Evolutionary conservation across 1,140 invertebrate genomes (phyloP).

Genomic region (Diabrotica undecimpunctata): DNA sequence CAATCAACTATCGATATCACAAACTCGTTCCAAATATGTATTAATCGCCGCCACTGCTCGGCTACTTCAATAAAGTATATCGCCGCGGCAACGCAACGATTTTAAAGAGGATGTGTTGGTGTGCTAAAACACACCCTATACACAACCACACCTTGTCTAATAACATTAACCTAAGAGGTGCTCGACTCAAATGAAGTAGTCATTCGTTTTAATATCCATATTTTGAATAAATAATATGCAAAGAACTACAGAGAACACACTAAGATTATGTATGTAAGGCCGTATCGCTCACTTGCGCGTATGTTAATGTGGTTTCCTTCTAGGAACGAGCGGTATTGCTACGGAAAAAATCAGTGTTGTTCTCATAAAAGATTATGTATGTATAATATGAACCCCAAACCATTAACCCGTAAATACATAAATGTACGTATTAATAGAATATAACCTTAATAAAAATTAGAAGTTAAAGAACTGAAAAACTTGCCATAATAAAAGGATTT

Average conservation of each 20-base stretch:
- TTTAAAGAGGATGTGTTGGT: background rate
- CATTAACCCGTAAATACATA: no score
- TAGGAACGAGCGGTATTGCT: background rate
- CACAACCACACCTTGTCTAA: conserved; percentile 1
- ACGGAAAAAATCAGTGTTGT: no score
- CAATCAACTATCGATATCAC: no score
- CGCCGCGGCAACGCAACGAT: background rate
- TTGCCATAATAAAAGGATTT: no score
- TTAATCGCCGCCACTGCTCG: background rate
- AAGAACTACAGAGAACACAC: background rate
- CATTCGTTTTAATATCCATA: background rate
- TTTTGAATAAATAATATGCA: background rate
- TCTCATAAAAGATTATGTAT: no score
- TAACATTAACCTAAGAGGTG: conserved; percentile 2
- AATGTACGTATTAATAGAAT: no score
- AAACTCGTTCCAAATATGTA: background rate
- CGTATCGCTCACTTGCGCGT: background rate
- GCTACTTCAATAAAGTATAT: background rate
- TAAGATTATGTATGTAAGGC: background rate
- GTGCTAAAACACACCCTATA: background rate
- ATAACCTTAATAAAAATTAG: no score
- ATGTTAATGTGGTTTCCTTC: background rate
- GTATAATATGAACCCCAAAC: no score
- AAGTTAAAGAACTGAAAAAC: no score
- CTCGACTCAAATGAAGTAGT: background rate